These are phyloP conservation scores for Mus minutoides DNA, from an alignment of 2,797 vertebrate species.

Conservation along the genomic window DNA sequence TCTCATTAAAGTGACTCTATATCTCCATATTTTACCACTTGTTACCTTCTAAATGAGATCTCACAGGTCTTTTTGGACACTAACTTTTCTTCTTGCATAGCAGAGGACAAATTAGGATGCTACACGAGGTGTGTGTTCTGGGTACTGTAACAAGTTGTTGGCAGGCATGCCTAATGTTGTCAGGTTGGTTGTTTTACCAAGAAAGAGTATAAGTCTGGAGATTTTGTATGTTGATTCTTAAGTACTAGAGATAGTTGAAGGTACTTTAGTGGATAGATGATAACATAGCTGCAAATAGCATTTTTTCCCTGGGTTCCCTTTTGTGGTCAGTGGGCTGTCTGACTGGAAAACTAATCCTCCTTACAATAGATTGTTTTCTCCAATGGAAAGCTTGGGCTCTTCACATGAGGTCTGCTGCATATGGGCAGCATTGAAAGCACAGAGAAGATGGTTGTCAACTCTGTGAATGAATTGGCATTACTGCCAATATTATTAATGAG, in stretches of 20 bases:
- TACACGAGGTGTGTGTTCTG: not conserved
- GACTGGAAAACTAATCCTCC: slow-evolving; percentile 4
- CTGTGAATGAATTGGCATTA: not conserved
- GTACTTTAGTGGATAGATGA: not conserved
- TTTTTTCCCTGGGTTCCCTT: not conserved
- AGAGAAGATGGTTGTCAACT: not conserved
- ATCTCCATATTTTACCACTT: not conserved
- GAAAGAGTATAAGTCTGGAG: not conserved
- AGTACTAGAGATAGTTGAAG: slow-evolving; percentile 12
- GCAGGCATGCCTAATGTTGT: not conserved
- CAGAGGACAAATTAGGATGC: not conserved
- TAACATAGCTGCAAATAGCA: not conserved
- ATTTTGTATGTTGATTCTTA: not conserved
- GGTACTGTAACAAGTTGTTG: not conserved
- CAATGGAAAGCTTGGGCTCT: not conserved
- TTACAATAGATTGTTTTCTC: not conserved
- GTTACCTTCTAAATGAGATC: not conserved
- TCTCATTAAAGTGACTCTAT: not conserved
- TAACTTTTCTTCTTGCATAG: not conserved
- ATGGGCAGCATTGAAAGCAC: not conserved
- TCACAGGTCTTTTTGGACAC: not conserved
- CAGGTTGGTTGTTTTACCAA: not conserved
- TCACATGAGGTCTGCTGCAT: not conserved
- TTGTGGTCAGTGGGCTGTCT: not conserved
- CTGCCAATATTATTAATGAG: not conserved